Percentiles rank a stretch among this genome's conserved stretches.
Evolutionary conservation across 2,888 invertebrate genomes (phyloP).

Genomic region (Caenorhabditis angaria): DNA sequence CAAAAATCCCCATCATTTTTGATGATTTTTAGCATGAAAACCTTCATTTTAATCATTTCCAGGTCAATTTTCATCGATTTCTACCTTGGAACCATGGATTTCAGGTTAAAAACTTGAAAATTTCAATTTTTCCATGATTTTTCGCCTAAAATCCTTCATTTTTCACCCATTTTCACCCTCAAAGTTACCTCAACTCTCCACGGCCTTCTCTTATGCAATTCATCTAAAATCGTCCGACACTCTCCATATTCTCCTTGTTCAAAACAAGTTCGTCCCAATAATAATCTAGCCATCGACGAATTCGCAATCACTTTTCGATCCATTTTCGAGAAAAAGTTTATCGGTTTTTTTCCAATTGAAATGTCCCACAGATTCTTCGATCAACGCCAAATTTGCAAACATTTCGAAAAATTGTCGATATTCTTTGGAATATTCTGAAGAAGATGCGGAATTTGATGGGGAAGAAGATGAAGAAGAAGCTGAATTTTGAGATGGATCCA

Average conservation of each 20-base stretch:
- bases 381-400: conserved; percentile 23
- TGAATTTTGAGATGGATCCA: no score
- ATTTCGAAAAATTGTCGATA: conserved; percentile 20
- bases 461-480: no score
- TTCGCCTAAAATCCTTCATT: not conserved
- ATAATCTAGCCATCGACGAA: conserved; percentile 21
- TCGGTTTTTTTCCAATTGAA: conserved; percentile 30
- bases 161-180: no score
- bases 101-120: no score
- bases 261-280: conserved; percentile 35
- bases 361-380: conserved; percentile 24
- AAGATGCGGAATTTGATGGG: no score
- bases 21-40: no score
- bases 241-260: conserved; percentile 42
- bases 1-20: no score
- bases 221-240: conserved; percentile 24
- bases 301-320: conserved; percentile 14
- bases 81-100: no score
- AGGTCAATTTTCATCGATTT: no score
- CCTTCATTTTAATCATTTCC: no score
- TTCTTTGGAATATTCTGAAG: conserved; percentile 7
- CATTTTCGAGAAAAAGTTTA: conserved; percentile 15
- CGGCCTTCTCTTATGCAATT: conserved; percentile 15
- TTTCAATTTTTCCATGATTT: no score
- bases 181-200: conserved; percentile 32